These are phyloP conservation scores for Harpagoxenus sublaevis DNA, from an alignment of 2,888 invertebrate genomes.

Conservation along the genomic window DNA sequence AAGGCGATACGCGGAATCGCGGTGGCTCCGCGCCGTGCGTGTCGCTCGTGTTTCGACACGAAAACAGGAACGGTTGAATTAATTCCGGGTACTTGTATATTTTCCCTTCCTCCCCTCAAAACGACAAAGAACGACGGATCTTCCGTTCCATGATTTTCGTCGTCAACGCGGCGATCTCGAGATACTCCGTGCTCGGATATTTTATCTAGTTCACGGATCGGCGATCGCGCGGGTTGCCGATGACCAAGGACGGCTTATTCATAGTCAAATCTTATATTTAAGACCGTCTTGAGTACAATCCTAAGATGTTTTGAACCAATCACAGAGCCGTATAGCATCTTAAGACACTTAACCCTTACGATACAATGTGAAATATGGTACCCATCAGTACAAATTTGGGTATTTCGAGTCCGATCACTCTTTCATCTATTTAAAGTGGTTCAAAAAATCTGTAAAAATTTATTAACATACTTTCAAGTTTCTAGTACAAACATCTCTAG, in stretches of 20 bases:
- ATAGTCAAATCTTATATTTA: no score
- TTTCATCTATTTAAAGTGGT: no score
- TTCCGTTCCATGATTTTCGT: neutral
- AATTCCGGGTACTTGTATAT: neutral
- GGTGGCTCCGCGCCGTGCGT: slow-evolving; percentile 22
- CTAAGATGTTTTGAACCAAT: no score
- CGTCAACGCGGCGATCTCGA: neutral
- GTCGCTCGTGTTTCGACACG: slow-evolving; percentile 66
- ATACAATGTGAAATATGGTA: no score
- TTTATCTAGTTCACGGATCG: neutral
- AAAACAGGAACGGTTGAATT: slow-evolving; percentile 61
- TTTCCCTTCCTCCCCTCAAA: neutral
- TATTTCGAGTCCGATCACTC: no score
- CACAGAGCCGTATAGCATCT: no score
- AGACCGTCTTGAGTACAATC: no score
- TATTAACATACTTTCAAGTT: no score
- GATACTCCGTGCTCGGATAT: neutral
- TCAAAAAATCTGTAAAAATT: no score
- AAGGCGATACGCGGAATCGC: slow-evolving; percentile 64
- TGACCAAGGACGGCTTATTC: neutral
- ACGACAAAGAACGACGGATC: neutral
- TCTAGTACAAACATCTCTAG: no score
- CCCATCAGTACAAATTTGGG: no score
- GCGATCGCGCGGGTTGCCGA: neutral
- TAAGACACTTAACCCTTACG: no score